Evolutionary conservation across 2,888 invertebrate species (phyloP).

Genomic region (Oxystoma pomonae): DNA sequence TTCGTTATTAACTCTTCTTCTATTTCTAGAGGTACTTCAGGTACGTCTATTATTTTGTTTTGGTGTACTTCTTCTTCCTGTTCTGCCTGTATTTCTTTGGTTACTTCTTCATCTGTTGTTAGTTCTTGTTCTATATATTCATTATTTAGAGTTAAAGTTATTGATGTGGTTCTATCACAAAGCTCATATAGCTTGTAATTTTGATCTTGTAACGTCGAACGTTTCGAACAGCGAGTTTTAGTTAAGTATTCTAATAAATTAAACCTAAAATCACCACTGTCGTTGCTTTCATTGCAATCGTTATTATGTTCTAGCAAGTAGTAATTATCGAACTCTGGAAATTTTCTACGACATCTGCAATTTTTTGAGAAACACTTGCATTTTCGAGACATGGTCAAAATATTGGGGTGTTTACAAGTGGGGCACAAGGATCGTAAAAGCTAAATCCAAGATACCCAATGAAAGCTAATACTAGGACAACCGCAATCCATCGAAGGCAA

Average conservation of each 20-base stretch:
- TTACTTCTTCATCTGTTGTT: neutral
- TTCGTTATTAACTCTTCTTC: no score
- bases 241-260: neutral
- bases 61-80: neutral
- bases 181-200: neutral
- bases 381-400: slow-evolving; percentile 13
- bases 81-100: neutral
- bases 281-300: neutral
- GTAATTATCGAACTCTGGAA: neutral
- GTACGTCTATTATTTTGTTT: no score
- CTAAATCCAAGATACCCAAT: slow-evolving; percentile 21
- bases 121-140: neutral
- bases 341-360: neutral
- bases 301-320: neutral
- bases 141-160: neutral
- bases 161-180: neutral
- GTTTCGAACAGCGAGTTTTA: neutral
- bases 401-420: slow-evolving; percentile 23
- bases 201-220: neutral
- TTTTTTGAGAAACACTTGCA: neutral
- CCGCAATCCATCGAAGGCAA: slow-evolving; percentile 25
- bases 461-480: slow-evolving; percentile 17
- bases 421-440: slow-evolving; percentile 23
- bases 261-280: neutral
- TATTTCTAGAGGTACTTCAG: no score